Evolutionary conservation across 64 coral and sea anemone genomes (phyloP).

Genomic region (Pocillopora verrucosa): DNA sequence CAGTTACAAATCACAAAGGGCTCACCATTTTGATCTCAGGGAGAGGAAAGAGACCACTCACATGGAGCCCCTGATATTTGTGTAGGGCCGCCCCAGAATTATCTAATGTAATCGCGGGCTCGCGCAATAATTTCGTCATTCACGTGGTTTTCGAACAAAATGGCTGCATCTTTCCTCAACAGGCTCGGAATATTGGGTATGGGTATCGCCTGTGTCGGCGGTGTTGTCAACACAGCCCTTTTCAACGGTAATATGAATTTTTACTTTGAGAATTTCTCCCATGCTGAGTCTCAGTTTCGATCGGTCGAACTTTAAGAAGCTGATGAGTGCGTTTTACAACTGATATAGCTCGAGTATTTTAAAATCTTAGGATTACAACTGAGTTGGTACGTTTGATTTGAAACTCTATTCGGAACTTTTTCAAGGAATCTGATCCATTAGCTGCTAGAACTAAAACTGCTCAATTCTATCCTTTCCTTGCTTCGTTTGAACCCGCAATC

Average conservation of each 20-base stretch:
- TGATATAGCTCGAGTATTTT: not conserved
- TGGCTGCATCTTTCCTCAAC: conserved; percentile 96
- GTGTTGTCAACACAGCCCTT: conserved; percentile 93
- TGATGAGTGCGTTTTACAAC: not conserved
- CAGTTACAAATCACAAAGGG: conserved; percentile 1
- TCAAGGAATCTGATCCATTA: too few relatives aligned
- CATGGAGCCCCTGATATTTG: conserved; percentile 81
- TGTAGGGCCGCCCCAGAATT: conserved; percentile 52
- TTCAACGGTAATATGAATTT: conserved; percentile 83
- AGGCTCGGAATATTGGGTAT: conserved; percentile 85
- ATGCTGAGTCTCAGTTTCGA: not conserved
- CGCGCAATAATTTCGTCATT: conserved; percentile 72
- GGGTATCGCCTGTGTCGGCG: conserved; percentile 86
- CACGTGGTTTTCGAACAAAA: conserved; percentile 83
- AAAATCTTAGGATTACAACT: too few relatives aligned
- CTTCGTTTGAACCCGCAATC: too few relatives aligned
- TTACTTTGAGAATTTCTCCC: not conserved
- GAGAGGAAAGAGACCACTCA: conserved; percentile 75
- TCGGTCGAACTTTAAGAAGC: not conserved
- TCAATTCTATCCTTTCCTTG: too few relatives aligned
- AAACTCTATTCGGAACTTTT: too few relatives aligned
- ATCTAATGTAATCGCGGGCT: conserved; percentile 52
- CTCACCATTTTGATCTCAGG: conserved; percentile 86
- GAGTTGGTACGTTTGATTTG: too few relatives aligned
- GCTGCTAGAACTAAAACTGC: too few relatives aligned